Conservation (phyloP, 2,888 invertebrate genomes). For the Cheiracanthium punctorium region DNA sequence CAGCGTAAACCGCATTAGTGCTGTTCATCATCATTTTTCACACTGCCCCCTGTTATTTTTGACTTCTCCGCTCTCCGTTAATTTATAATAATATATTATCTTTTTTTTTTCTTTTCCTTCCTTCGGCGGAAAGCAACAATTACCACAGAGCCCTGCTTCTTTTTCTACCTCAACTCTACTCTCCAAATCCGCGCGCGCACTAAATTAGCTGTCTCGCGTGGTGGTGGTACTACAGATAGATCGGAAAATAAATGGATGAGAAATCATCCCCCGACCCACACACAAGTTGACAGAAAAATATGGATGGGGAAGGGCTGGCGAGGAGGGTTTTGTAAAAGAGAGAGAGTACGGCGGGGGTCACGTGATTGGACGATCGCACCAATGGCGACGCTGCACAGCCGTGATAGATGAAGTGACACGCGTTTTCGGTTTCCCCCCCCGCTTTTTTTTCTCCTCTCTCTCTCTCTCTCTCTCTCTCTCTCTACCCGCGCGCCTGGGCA, state of each 20-base stretch:
- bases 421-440: conserved; percentile 22
- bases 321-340: background rate
- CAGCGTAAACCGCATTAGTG: conserved; percentile 62
- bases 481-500: background rate
- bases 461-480: background rate
- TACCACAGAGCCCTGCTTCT: background rate
- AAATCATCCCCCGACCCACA: conserved; percentile 57
- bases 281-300: conserved; percentile 70
- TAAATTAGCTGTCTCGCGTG: conserved; percentile 71
- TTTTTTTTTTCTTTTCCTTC: conserved; percentile 9
- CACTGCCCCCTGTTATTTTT: conserved; percentile 23
- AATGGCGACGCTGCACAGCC: conserved; percentile 41
- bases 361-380: conserved; percentile 64
- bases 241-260: conserved; percentile 71
- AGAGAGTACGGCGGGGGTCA: conserved; percentile 37
- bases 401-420: conserved; percentile 70
- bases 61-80: background rate
- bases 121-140: conserved; percentile 10
- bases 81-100: no score
- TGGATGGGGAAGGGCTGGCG: conserved; percentile 28
- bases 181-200: conserved; percentile 13
- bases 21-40: conserved; percentile 56
- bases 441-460: no score
- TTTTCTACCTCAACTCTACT: background rate
- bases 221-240: conserved; percentile 71